These are phyloP conservation scores for human (Homo sapiens) DNA, from an alignment of 2,113 vertebrate genomes.

Conservation along the genomic window DNA sequence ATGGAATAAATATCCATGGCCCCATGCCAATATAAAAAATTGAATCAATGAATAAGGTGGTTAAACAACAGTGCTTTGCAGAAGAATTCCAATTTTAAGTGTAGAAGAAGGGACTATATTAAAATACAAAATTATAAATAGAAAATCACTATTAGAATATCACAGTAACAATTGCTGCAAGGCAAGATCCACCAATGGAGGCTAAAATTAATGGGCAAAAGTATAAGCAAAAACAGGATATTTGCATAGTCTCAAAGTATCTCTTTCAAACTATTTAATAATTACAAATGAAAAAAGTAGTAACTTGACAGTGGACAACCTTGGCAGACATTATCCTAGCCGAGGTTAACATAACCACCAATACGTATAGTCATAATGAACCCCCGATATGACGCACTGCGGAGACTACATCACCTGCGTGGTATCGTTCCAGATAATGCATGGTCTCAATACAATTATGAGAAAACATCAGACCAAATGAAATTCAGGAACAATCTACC, in stretches of 20 bases:
- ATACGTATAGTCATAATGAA: not conserved
- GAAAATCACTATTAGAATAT: not conserved
- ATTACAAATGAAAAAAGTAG: not conserved
- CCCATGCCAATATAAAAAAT: not conserved
- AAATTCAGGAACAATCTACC: not conserved
- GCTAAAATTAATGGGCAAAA: not conserved
- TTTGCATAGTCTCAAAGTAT: not conserved
- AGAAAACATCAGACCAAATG: not conserved
- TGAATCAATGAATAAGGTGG: not conserved
- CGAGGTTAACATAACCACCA: not conserved
- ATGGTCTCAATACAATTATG: not conserved
- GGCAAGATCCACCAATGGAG: not conserved
- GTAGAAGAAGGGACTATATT: not conserved
- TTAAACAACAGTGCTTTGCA: not conserved
- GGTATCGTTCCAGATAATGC: not conserved
- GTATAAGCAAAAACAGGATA: not conserved
- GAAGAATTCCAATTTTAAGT: not conserved
- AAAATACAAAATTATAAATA: constrained; percentile 15
- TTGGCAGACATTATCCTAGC: not conserved
- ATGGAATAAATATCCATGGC: not conserved
- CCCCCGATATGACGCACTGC: no score
- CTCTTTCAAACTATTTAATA: not conserved
- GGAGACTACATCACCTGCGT: not conserved
- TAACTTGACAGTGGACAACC: not conserved
- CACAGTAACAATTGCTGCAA: not conserved